Percentiles rank a stretch among this genome's conserved stretches.
phyloP scores from a whole-genome alignment of 2,797 vertebrate species.

The Dipus sagitta region DNA sequence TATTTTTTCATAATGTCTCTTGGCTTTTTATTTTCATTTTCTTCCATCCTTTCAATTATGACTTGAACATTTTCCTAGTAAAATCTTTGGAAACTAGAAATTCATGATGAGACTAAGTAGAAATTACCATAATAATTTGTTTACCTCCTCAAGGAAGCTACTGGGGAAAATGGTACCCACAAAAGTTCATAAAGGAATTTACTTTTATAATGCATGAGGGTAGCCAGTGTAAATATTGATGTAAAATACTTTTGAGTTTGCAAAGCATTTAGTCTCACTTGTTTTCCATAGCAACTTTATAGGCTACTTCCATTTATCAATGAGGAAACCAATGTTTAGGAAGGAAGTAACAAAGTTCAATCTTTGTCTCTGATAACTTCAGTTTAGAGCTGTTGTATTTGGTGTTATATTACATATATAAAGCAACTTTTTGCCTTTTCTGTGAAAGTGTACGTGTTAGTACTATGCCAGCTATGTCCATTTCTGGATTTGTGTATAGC shows the following conservation, averaged over 20 bases:
- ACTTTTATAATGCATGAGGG: constrained; percentile 15
- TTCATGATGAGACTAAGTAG: constrained; percentile 11
- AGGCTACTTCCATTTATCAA: not conserved
- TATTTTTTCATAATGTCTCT: constrained; percentile 20
- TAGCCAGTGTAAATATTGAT: not conserved
- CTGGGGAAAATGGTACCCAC: not conserved
- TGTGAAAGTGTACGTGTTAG: not conserved
- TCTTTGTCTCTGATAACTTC: constrained; percentile 20
- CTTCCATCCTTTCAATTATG: constrained; percentile 49
- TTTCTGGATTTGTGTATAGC: constrained; percentile 5
- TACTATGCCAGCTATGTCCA: not conserved
- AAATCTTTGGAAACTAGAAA: constrained; percentile 44
- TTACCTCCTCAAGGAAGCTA: not conserved
- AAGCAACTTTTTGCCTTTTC: not conserved
- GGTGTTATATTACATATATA: not conserved
- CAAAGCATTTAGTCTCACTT: constrained; percentile 10
- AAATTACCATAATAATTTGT: constrained; percentile 29
- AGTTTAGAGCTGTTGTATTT: constrained; percentile 16
- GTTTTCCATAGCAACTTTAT: constrained; percentile 2
- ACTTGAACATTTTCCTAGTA: constrained; percentile 24
- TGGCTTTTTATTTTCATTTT: constrained; percentile 43
- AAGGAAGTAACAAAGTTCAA: constrained; percentile 2
- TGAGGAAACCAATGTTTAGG: constrained; percentile 44
- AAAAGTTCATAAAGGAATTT: not conserved
- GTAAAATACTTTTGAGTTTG: constrained; percentile 33